Percentiles rank a stretch among this genome's conserved stretches.
phyloP scores from a whole-genome alignment of 2,888 invertebrate species.

The Agriopis leucophaearia region DNA sequence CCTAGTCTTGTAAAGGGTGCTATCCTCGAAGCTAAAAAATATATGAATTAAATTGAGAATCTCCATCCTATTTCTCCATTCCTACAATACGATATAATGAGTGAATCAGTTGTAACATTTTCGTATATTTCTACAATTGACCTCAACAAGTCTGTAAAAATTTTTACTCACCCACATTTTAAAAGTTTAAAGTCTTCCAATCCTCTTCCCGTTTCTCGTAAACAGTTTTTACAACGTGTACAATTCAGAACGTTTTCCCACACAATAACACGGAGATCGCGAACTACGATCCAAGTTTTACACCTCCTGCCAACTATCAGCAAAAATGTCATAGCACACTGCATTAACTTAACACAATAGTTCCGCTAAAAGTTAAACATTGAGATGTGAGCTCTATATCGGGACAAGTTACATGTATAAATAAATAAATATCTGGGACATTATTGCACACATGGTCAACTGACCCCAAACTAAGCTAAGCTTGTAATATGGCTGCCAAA shows the following conservation, averaged over 20 bases:
- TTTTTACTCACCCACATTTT: neutral
- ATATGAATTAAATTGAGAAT: no score
- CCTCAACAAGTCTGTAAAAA: neutral
- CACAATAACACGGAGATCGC: constrained; percentile 31
- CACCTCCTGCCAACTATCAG: constrained; percentile 23
- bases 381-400: no score
- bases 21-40: no score
- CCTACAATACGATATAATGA: no score
- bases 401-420: no score
- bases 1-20: no score
- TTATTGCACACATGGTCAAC: no score
- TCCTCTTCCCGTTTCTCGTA: constrained; percentile 12
- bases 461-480: no score
- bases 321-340: constrained; percentile 7
- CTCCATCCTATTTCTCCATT: no score
- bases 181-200: constrained; percentile 10
- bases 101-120: no score
- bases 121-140: neutral
- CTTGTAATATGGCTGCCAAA: no score
- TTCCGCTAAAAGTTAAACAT: neutral
- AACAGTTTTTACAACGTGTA: constrained; percentile 30
- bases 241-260: constrained; percentile 26
- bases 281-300: constrained; percentile 29
- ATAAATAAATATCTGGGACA: no score
- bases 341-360: neutral